phyloP scores from a whole-genome alignment of 2,888 invertebrate species.

The Ceratothoa steindachneri region DNA sequence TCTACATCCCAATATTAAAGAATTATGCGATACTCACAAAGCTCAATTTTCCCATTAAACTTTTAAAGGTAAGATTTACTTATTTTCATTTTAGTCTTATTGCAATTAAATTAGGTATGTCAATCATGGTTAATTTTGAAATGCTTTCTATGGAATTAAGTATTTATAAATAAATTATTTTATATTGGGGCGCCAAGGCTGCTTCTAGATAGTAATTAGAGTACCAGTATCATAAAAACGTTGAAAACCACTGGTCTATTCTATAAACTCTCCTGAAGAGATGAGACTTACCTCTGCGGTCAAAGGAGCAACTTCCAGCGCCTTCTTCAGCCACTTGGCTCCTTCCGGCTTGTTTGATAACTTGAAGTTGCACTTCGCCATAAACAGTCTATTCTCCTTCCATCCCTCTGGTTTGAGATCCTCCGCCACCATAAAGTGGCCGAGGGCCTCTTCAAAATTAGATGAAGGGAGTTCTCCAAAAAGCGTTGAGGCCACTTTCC shows the following conservation, averaged over 20 bases:
- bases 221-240: no score
- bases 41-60: no score
- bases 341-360: conserved; percentile 57
- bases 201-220: no score
- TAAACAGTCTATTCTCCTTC: conserved; percentile 59
- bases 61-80: no score
- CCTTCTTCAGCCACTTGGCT: conserved; percentile 56
- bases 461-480: conserved; percentile 63
- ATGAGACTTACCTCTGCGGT: conserved; percentile 50
- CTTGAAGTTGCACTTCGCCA: conserved; percentile 61
- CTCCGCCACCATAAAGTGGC: conserved; percentile 59
- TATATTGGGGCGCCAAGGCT: no score
- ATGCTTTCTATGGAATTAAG: neutral
- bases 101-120: neutral
- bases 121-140: neutral
- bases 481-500: conserved; percentile 63
- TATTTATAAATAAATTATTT: no score
- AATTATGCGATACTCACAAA: no score
- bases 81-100: no score
- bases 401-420: conserved; percentile 57
- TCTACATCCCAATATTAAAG: no score
- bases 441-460: conserved; percentile 62
- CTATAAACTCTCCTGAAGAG: no score
- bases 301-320: conserved; percentile 49
- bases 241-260: no score